These are phyloP conservation scores for Psococerastis gibbosa DNA, from an alignment of 2,888 invertebrate species.

Conservation along the genomic window DNA sequence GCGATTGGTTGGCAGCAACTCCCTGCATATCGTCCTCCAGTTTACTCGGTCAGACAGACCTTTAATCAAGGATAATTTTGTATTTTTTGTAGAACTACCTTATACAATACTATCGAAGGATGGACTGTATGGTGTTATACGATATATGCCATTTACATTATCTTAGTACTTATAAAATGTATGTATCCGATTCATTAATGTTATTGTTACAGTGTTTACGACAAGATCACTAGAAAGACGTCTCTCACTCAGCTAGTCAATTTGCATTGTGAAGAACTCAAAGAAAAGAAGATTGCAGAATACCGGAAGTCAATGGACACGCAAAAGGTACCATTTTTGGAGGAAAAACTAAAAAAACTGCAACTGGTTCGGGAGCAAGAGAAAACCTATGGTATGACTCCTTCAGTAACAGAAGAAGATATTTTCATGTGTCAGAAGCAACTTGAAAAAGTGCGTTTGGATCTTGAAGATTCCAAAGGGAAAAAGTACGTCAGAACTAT, in stretches of 20 bases:
- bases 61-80: too few species aligned
- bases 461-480: background rate
- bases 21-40: too few species aligned
- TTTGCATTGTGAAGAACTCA: slow-evolving; percentile 48
- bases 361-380: slow-evolving; percentile 59
- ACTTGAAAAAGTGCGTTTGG: background rate
- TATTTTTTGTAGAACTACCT: too few species aligned
- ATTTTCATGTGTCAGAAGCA: slow-evolving; percentile 39
- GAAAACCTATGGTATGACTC: slow-evolving; percentile 37
- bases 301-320: slow-evolving; percentile 45
- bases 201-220: slow-evolving; percentile 30
- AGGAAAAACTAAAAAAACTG: slow-evolving; percentile 51
- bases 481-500: background rate
- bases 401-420: slow-evolving; percentile 47
- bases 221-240: slow-evolving; percentile 46
- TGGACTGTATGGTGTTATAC: too few species aligned
- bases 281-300: slow-evolving; percentile 38
- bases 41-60: too few species aligned
- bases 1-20: too few species aligned
- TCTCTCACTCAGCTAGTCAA: slow-evolving; percentile 52
- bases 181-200: too few species aligned
- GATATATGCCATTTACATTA: too few species aligned
- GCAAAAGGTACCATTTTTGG: slow-evolving; percentile 52
- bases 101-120: too few species aligned
- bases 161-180: too few species aligned